Evolutionary conservation across 2,113 vertebrate species (phyloP).

Genomic region (Proteles cristata): DNA sequence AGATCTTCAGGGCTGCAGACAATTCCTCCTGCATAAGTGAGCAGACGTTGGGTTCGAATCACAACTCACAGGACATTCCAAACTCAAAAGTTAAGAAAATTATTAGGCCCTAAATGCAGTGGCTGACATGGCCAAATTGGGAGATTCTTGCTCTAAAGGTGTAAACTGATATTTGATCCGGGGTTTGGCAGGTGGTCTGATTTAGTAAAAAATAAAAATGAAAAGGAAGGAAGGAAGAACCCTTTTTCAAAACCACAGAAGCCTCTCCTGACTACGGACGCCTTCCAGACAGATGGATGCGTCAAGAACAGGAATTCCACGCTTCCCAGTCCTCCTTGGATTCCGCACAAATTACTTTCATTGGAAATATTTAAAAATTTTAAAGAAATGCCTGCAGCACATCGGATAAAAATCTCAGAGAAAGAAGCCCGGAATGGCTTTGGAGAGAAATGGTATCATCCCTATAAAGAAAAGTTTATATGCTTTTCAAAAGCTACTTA

Average conservation of each 20-base stretch:
- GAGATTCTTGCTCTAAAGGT: neutral
- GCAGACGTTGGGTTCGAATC: neutral
- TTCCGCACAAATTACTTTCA: neutral
- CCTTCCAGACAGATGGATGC: neutral
- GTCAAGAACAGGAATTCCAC: neutral
- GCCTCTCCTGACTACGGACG: neutral
- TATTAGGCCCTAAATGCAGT: too few relatives aligned
- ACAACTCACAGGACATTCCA: neutral
- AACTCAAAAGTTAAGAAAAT: neutral
- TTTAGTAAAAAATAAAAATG: neutral
- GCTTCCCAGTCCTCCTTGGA: neutral
- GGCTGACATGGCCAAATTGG: too few relatives aligned
- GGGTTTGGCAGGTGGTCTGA: neutral
- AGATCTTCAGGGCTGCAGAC: too few relatives aligned
- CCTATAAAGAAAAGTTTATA: neutral
- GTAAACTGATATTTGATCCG: neutral
- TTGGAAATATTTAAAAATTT: neutral
- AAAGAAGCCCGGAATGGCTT: neutral
- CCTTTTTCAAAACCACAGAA: neutral
- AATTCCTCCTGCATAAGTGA: neutral
- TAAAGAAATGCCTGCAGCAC: neutral
- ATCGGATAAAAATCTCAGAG: neutral
- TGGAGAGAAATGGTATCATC: too few relatives aligned
- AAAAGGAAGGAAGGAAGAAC: neutral
- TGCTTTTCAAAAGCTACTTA: neutral